Evolutionary conservation across 2,797 vertebrate genomes (phyloP).

Genomic region (Hipposideros larvatus): DNA sequence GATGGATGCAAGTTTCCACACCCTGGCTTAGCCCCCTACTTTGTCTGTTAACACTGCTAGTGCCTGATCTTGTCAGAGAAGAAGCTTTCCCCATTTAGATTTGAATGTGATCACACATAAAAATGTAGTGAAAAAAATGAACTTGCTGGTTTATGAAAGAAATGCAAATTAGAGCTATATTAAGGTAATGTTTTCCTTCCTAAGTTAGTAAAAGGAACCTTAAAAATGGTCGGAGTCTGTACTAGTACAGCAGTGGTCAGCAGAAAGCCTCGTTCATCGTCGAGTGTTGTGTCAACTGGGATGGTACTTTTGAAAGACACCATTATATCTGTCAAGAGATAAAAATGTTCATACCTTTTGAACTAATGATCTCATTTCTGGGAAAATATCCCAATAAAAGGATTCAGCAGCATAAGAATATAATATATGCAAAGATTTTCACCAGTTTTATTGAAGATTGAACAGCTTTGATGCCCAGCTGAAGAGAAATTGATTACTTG

Average conservation of each 20-base stretch:
- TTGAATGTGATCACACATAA: not conserved
- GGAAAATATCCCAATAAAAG: slow-evolving; percentile 28
- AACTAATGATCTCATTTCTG: slow-evolving; percentile 15
- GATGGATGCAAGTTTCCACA: not conserved
- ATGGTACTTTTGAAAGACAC: not conserved
- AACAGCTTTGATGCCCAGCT: not conserved
- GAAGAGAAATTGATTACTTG: not conserved
- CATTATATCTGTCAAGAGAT: not conserved
- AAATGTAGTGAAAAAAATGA: not conserved
- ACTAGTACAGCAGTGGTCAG: not conserved
- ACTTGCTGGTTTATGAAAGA: not conserved
- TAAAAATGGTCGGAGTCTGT: not conserved
- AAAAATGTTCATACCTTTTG: not conserved
- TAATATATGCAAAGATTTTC: not conserved
- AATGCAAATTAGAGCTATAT: not conserved
- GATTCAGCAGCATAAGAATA: not conserved
- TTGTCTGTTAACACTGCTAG: not conserved
- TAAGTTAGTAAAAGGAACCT: not conserved
- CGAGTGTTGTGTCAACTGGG: not conserved
- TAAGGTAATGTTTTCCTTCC: not conserved
- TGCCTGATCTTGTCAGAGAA: not conserved
- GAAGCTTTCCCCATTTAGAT: not conserved
- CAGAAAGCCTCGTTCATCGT: not conserved
- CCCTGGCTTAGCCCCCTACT: not conserved
- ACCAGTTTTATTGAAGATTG: not conserved